phyloP scores from a whole-genome alignment of 2,113 vertebrate genomes.

The Dicaeum eximium region DNA sequence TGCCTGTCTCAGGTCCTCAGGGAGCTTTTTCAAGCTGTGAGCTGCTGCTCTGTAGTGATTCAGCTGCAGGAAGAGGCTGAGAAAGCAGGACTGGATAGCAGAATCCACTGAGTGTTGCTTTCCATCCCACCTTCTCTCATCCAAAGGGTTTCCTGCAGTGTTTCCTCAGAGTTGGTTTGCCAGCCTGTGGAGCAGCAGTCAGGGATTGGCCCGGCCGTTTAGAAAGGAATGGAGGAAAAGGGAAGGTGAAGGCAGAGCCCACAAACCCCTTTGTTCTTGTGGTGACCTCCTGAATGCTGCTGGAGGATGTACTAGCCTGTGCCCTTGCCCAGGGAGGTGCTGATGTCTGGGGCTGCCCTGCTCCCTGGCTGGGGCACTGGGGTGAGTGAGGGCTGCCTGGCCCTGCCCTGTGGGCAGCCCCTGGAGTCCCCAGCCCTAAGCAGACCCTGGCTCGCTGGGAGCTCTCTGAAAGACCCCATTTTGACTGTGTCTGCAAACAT shows the following conservation, averaged over 20 bases:
- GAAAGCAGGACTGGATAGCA: background rate
- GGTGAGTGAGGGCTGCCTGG: background rate
- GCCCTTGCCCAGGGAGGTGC: background rate
- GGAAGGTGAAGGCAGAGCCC: background rate
- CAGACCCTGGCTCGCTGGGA: accelerated
- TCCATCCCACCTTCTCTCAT: background rate
- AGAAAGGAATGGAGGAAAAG: background rate
- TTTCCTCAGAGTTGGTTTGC: background rate
- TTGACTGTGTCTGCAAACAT: background rate
- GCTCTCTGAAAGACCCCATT: background rate
- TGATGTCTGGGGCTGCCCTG: background rate
- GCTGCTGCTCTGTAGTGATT: background rate
- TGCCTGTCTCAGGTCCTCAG: background rate
- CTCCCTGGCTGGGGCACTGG: background rate
- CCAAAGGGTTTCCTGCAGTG: background rate
- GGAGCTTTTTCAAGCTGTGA: background rate
- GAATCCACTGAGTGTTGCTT: background rate
- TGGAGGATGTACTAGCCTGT: background rate
- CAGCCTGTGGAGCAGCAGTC: background rate
- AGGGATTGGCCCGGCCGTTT: accelerated
- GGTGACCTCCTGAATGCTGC: background rate
- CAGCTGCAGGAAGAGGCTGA: background rate
- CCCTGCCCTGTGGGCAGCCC: background rate
- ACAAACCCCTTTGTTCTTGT: background rate
- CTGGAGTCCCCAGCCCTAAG: background rate